These are phyloP conservation scores for Spisula solida DNA, from an alignment of 2,888 invertebrate genomes.

Conservation along the genomic window DNA sequence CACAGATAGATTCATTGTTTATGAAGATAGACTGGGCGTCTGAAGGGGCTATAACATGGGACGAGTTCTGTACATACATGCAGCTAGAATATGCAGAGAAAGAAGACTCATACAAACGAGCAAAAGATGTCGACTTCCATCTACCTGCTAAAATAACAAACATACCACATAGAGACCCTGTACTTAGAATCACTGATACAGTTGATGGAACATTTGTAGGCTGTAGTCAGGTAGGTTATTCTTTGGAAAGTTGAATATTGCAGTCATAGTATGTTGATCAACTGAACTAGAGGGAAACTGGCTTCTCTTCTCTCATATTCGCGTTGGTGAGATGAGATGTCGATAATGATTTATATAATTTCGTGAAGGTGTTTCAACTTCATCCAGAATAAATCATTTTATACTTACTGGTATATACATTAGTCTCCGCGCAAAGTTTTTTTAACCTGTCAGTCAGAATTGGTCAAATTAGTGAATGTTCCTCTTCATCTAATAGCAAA, in stretches of 20 bases:
- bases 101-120: conserved; percentile 86
- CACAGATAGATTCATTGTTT: conserved; percentile 87
- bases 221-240: conserved; percentile 83
- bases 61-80: conserved; percentile 88
- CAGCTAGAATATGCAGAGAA: conserved; percentile 88
- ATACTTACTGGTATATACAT: too few species aligned
- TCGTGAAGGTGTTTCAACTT: too few species aligned
- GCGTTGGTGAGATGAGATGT: too few species aligned
- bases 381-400: too few species aligned
- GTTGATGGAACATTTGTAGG: conserved; percentile 86
- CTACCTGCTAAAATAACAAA: conserved; percentile 86
- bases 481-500: too few species aligned
- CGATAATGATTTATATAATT: too few species aligned
- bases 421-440: too few species aligned
- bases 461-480: too few species aligned
- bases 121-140: conserved; percentile 86
- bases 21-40: conserved; percentile 88
- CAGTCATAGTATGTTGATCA: too few species aligned
- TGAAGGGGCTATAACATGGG: conserved; percentile 87
- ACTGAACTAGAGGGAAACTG: too few species aligned
- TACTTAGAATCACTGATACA: conserved; percentile 85
- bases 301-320: too few species aligned
- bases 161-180: conserved; percentile 86
- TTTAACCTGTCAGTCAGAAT: too few species aligned
- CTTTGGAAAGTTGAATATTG: neutral